These are phyloP conservation scores for Brachyrhaphis roseni DNA, from an alignment of 2,797 vertebrate genomes.

Conservation along the genomic window DNA sequence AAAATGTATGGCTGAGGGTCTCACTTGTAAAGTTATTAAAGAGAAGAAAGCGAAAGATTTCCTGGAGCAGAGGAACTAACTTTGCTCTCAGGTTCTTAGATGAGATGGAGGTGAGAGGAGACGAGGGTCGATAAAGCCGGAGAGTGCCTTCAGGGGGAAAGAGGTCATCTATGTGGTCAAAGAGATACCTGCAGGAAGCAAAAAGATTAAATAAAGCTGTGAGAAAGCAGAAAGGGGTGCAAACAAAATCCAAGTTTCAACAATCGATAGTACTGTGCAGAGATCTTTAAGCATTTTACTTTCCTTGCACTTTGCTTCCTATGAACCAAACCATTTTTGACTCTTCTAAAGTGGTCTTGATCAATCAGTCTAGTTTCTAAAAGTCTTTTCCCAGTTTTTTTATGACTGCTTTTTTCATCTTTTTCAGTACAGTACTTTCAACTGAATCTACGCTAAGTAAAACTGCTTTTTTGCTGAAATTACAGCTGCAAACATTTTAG, in stretches of 20 bases:
- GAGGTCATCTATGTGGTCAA: conserved; percentile 36
- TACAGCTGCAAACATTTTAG: neutral
- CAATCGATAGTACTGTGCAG: neutral
- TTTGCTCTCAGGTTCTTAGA: neutral
- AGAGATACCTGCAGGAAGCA: conserved; percentile 50
- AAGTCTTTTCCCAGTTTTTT: neutral
- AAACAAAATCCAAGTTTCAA: neutral
- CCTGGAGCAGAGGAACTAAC: conserved; percentile 8
- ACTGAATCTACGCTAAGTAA: neutral
- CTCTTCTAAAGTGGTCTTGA: neutral
- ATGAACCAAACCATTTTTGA: neutral
- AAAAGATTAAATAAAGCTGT: neutral
- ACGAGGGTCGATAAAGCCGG: conserved; percentile 11
- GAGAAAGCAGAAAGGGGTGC: neutral
- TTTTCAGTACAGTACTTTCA: neutral
- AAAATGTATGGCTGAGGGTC: conserved; percentile 47
- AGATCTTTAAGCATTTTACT: neutral
- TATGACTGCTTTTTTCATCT: neutral
- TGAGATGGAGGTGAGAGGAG: conserved; percentile 11
- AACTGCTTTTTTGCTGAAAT: neutral
- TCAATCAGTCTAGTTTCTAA: neutral
- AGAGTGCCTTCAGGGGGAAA: conserved; percentile 27
- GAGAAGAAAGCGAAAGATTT: conserved; percentile 24
- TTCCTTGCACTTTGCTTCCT: neutral
- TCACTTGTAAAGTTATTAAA: conserved; percentile 29